phyloP scores from a whole-genome alignment of 2,797 vertebrate genomes.

The Eutrigla gurnardus region DNA sequence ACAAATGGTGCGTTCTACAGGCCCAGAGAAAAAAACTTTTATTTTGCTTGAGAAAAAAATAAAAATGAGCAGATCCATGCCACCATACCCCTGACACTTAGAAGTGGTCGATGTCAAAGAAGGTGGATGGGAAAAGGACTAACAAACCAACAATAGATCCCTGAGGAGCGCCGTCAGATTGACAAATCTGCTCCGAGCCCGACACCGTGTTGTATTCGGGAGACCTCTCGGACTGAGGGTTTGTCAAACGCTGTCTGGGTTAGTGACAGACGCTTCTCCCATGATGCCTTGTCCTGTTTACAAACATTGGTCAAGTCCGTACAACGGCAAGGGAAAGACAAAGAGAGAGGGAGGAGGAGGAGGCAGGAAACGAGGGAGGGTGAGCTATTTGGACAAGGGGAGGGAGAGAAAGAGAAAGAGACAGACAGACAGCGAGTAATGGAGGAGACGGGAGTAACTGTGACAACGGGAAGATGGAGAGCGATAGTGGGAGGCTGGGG shows the following conservation, averaged over 20 bases:
- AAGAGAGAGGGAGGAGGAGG: conserved; percentile 28
- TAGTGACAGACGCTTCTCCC: conserved; percentile 78
- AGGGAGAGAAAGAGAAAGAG: conserved; percentile 43
- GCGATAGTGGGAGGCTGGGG: conserved; percentile 56
- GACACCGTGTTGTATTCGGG: conserved; percentile 67
- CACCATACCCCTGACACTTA: conserved; percentile 49
- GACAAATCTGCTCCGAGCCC: conserved; percentile 69
- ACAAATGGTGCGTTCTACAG: conserved; percentile 9
- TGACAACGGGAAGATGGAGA: conserved; percentile 67
- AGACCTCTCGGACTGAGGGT: conserved; percentile 63
- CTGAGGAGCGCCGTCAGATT: conserved; percentile 50
- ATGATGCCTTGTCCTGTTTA: conserved; percentile 71
- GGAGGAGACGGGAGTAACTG: conserved; percentile 59
- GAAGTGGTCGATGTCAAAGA: conserved; percentile 38
- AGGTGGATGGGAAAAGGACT: conserved; percentile 46
- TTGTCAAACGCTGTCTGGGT: conserved; percentile 67
- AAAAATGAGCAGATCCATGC: conserved; percentile 39
- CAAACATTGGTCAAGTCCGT: conserved; percentile 57
- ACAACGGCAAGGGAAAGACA: conserved; percentile 41
- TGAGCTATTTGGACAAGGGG: conserved; percentile 42
- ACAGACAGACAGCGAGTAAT: conserved; percentile 41
- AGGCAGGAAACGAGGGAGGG: conserved; percentile 15
- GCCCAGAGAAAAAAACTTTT: conserved; percentile 9
- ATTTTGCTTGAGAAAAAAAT: conserved; percentile 48
- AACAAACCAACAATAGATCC: conserved; percentile 61